Evolutionary conservation across 2,113 vertebrate genomes (phyloP), one percentile per base, ranked within the genome.

Genomic region (Holacanthus passer): DNA sequence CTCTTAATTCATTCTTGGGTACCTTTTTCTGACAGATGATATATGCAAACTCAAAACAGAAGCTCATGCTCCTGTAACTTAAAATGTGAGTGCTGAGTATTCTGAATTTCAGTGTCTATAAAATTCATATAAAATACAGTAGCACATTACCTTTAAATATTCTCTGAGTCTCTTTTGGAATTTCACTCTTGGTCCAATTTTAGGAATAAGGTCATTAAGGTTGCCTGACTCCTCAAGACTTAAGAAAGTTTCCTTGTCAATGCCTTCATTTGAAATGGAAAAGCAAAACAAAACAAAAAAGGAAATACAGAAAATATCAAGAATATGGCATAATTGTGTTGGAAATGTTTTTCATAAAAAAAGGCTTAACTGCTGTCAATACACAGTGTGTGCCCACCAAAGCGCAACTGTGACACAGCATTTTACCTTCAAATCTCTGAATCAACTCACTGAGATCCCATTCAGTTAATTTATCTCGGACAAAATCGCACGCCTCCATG

Each of bases 371-470:
- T 20, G 13, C 22, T 41, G 5, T 29, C 29, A 19, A 19, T 9
- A 58, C n/a, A 58, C 55, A 58, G 14, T 58, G 19, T 58, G 29
- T 31, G 12, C 52, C 11, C n/a, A 45, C 14, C 7, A 43, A 65
- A 63, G 41, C 0, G 27, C 13, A 39, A 22, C 41, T 68, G 35
- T 2, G 12, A 50, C 11, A 45, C 19, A 39, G n/a, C 45, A 11
- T 17, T 53, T 68, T 66, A 82, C 84, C 75, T 79, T 79, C 24
- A 83, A 75, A 83, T n/a, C 17, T 53, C 20, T 69, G 56, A 69
- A 68, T 84, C 41, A 73, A 0, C 20, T 75, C 58, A 22, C 24
- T 35, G 76, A 84, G 77, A 55, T 43, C 27, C 82, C 82, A 84
- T 56, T 84, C 41, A 29, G 24, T 64, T 75, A 84, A 75, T 75